These are phyloP conservation scores for Macquaria australasica DNA, from an alignment of 2,113 vertebrate species.

Conservation along the genomic window DNA sequence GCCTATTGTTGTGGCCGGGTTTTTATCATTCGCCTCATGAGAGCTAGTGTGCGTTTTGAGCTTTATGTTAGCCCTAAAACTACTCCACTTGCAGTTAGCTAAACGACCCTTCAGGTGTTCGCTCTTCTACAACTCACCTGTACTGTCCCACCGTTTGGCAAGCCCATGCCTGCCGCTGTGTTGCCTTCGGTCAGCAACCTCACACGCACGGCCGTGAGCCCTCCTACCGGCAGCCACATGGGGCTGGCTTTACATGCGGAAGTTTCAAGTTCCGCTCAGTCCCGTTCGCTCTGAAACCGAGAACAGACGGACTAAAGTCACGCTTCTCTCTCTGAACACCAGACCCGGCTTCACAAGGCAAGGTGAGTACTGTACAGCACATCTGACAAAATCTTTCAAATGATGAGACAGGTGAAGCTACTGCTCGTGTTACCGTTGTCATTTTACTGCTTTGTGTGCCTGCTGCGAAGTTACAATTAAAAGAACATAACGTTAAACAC, in stretches of 20 bases:
- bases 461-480: conserved; percentile 1
- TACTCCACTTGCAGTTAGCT: background rate
- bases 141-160: background rate
- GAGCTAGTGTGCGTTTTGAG: too few species aligned
- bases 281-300: conserved; percentile 57
- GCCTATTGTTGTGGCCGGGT: background rate
- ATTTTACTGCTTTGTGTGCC: background rate
- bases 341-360: conserved; percentile 53
- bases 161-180: conserved; percentile 26
- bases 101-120: background rate
- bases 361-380: conserved; percentile 53
- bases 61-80: background rate
- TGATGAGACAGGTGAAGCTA: accelerated
- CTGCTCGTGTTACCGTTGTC: background rate
- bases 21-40: background rate
- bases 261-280: conserved; percentile 72
- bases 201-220: conserved; percentile 26
- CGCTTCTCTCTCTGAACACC: conserved; percentile 51
- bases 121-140: conserved; percentile 19
- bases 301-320: conserved; percentile 48
- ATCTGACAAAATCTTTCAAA: background rate
- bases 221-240: conserved; percentile 55
- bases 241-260: conserved; percentile 75
- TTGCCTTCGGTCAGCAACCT: background rate
- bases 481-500: background rate